These are phyloP conservation scores for Chaetodon trifasciatus DNA, from an alignment of 2,797 vertebrate species.

Conservation along the genomic window DNA sequence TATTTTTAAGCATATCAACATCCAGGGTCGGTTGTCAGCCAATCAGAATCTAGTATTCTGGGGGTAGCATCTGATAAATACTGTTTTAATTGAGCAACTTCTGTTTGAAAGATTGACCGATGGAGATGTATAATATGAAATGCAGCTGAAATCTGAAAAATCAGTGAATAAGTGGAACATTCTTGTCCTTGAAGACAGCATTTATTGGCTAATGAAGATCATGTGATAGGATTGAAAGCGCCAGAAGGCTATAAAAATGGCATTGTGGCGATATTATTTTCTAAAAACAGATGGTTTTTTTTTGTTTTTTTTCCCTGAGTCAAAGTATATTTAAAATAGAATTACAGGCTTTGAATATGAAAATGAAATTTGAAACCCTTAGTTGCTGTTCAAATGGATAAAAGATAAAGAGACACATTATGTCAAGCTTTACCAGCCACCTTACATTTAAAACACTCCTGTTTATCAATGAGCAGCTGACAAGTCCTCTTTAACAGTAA, in stretches of 20 bases:
- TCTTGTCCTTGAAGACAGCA: not conserved
- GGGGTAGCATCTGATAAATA: not conserved
- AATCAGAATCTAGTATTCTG: conserved; percentile 24
- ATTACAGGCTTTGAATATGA: not conserved
- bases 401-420: not conserved
- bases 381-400: not conserved
- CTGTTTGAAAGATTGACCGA: not conserved
- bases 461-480: conserved; percentile 31
- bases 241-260: not conserved
- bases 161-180: not conserved
- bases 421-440: not conserved
- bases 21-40: conserved; percentile 1
- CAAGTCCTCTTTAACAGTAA: conserved; percentile 41
- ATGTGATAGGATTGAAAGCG: not conserved
- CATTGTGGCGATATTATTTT: not conserved
- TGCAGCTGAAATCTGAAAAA: not conserved
- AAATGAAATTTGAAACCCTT: not conserved
- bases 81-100: not conserved
- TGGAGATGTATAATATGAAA: not conserved
- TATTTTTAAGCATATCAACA: not conserved
- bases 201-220: not conserved
- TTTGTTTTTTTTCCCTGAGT: no score
- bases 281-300: not conserved
- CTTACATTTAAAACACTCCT: conserved; percentile 10
- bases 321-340: not conserved